Evolutionary conservation across 2,113 vertebrate genomes (phyloP).

Genomic region (Gymnogyps californianus): DNA sequence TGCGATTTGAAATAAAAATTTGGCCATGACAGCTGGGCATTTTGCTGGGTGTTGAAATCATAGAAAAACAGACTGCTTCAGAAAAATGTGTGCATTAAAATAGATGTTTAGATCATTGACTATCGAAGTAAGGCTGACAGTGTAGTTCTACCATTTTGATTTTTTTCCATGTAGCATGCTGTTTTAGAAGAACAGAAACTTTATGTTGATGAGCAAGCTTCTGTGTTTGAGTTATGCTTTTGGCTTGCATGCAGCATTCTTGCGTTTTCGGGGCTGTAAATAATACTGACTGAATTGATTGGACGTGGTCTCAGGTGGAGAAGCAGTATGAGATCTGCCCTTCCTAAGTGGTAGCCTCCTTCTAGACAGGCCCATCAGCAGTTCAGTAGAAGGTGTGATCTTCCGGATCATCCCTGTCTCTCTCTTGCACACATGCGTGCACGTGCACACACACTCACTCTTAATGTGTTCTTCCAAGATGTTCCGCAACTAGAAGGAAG

Average conservation of each 20-base stretch:
- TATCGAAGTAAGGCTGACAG: neutral
- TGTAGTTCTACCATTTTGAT: neutral
- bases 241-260: neutral
- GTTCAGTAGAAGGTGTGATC: neutral
- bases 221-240: neutral
- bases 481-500: neutral
- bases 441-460: fast-evolving
- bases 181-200: neutral
- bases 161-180: neutral
- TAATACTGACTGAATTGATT: neutral
- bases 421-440: fast-evolving
- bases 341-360: neutral
- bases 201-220: neutral
- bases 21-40: neutral
- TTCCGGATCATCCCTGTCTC: neutral
- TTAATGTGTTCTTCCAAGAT: neutral
- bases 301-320: neutral
- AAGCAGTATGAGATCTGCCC: neutral
- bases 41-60: neutral
- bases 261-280: neutral
- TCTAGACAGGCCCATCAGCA: neutral
- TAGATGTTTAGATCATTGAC: neutral
- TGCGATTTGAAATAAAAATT: neutral
- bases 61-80: neutral
- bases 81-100: neutral